Base-by-base conservation (phyloP, 2,888 invertebrate species). In the Linnaemya vulpina region DNA sequence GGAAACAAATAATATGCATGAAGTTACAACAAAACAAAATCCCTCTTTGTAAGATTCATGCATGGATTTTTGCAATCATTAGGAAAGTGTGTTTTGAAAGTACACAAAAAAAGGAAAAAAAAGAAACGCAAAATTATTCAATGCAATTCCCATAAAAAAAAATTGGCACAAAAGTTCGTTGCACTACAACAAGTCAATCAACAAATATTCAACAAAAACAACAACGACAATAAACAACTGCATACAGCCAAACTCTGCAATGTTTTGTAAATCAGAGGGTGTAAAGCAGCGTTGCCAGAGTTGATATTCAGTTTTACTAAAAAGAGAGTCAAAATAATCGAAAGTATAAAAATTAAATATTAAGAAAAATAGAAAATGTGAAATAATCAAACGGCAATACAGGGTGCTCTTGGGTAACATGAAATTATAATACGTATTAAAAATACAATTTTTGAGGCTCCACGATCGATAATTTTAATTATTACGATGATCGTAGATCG, bases 101-200 rank as follows among this genome's bases (percentile, higher is more conserved):
- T 63, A 9, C 5, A 78, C 63, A 15, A 58, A 67, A 0, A 65
- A 46, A 2, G 22, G 20, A 22, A 53, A 22, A n/a, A 25, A 15
- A 25, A 15, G 46, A 25, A 38, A 68, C 75, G 55, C 70, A 71
- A 75, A 81, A 49, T 17, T 49, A 58, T 82, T 70, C 75, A 70
- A 82, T 76, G 76, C n/a, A 77, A 77, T 76, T 74, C 20, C 51
- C 51, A 65, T 71, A 30, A n/a, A 3, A 22, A 76, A 58, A 81
- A 85, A 85, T 85, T 82, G 63, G 80, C 80, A 75, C 80, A 86
- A 86, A 82, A 83, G 83, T 80, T 80, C 83, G 74, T 80, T 86
- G 84, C 79, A 71, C 74, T 77, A 67, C 51, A 74, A 68, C 82
- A 78, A 85, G 75, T 81, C 77, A 82, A 75, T 85, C 77, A 75